A percentile compares a stretch with the other conserved stretches of the same genome.
Conservation (phyloP, 1,140 invertebrate species). For the Mizuhopecten yessoensis region DNA sequence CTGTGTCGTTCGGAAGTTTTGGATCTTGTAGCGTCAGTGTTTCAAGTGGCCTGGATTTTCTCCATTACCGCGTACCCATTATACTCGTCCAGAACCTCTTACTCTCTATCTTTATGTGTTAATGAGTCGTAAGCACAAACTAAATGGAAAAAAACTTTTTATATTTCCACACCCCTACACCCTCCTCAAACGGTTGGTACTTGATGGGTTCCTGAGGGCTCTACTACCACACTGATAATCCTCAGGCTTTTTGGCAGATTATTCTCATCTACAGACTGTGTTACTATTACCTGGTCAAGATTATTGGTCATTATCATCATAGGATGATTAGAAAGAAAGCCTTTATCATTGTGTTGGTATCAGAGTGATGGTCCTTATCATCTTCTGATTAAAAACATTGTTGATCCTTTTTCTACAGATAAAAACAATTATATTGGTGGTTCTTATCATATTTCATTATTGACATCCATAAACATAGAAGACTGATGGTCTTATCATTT, state of each 20-base stretch:
- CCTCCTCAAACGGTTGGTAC: not conserved
- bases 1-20: not conserved
- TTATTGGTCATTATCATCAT: too few species aligned
- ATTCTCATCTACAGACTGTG: not conserved
- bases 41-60: not conserved
- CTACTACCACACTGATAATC: not conserved
- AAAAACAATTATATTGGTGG: too few species aligned
- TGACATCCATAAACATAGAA: too few species aligned
- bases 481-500: too few species aligned
- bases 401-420: too few species aligned
- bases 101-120: conserved; percentile 1
- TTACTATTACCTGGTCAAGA: too few species aligned
- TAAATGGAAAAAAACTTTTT: not conserved
- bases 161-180: conserved; percentile 5
- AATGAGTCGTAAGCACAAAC: conserved; percentile 32
- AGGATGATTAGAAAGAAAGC: too few species aligned
- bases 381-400: too few species aligned
- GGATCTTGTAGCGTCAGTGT: not conserved
- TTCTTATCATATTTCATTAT: too few species aligned
- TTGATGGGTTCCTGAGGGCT: not conserved
- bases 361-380: too few species aligned
- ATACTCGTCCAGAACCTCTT: not conserved
- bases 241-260: too few species aligned
- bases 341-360: too few species aligned
- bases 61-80: not conserved